Percentiles rank a stretch among this genome's conserved stretches.
Evolutionary conservation across 2,797 vertebrate species (phyloP).

Genomic region (Xyrichtys novacula): DNA sequence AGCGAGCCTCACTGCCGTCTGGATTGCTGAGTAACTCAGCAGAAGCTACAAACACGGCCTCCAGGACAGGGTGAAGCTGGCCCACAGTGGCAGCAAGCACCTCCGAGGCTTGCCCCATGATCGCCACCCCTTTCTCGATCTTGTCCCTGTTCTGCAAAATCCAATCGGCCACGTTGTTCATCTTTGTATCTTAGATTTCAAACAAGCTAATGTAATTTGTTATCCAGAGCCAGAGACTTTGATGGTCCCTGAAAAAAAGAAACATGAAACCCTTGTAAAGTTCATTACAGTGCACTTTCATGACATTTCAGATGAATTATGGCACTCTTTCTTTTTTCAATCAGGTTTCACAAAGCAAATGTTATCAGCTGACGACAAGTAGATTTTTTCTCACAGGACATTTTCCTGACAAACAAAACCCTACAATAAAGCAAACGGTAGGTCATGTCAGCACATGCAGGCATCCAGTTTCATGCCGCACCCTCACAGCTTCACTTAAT

Average conservation of each 20-base stretch:
- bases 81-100: constrained; percentile 86
- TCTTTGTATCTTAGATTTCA: constrained; percentile 59
- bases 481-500: constrained; percentile 69
- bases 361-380: constrained; percentile 23
- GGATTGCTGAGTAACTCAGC: constrained; percentile 85
- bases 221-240: constrained; percentile 60
- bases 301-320: constrained; percentile 24
- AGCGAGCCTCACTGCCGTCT: constrained; percentile 82
- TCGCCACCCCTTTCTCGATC: constrained; percentile 87
- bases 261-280: constrained; percentile 74
- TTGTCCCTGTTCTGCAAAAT: constrained; percentile 84
- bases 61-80: constrained; percentile 85
- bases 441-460: constrained; percentile 79
- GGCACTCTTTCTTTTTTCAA: constrained; percentile 2
- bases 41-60: constrained; percentile 84
- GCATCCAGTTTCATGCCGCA: constrained; percentile 79
- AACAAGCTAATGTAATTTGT: constrained; percentile 48
- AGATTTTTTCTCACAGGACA: constrained; percentile 37
- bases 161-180: constrained; percentile 85
- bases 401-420: constrained; percentile 58
- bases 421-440: constrained; percentile 54
- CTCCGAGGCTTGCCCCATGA: constrained; percentile 85
- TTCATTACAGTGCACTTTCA: constrained; percentile 34
- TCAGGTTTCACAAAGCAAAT: constrained; percentile 14
- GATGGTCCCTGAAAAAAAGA: constrained; percentile 80